Evolutionary conservation across 1,140 invertebrate genomes (phyloP), one percentile per base, ranked within the genome.

Genomic region (Acromyrmex heyeri): DNA sequence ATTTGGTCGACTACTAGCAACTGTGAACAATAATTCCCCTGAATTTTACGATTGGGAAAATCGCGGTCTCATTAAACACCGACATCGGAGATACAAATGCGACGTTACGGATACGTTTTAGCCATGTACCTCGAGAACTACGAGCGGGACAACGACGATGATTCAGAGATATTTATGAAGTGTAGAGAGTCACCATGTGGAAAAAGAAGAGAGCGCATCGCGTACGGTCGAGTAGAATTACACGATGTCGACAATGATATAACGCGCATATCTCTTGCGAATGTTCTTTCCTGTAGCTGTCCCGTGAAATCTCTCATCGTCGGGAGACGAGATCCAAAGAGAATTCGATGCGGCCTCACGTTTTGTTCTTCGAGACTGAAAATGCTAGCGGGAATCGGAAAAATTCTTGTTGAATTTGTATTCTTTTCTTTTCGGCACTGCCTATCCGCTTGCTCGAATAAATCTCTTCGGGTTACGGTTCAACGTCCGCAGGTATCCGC

Each of bases 81-180:
- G 55, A 67, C 48, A 14, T 78, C 76, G 24, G 55, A 34, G 44
- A 55, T 55, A 69, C 62, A 79, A 81, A 57, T 53, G 53, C 53
- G 50, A 81, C 30, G 16, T 61, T 81, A 57, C 48, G 7, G 48
- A 0, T 10, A 44, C 75, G 76, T n/a, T 79, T 79, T 48, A 79
- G 27, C 67, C 61, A 24, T 34, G 53, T 50, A 61, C 4, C 69
- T 73, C 69, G 50, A 38, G 75, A 90, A 83, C 77, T 70, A 77
- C 76, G 88, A 86, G 67, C 67, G 16, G 69, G 79, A 78, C 75
- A 83, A 44, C 87, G 89, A 90, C 92, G 92, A 94, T 93, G 92
- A 93, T 93, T 94, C 93, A 93, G 92, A 92, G 92, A 93, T 93
- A 94, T 94, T 94, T 94, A 93, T 93, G 91, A 91, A 89, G 92